A percentile compares a stretch with the other conserved stretches of the same genome.
phyloP scores from a whole-genome alignment of 2,888 invertebrate genomes.

The Amiota mariae region DNA sequence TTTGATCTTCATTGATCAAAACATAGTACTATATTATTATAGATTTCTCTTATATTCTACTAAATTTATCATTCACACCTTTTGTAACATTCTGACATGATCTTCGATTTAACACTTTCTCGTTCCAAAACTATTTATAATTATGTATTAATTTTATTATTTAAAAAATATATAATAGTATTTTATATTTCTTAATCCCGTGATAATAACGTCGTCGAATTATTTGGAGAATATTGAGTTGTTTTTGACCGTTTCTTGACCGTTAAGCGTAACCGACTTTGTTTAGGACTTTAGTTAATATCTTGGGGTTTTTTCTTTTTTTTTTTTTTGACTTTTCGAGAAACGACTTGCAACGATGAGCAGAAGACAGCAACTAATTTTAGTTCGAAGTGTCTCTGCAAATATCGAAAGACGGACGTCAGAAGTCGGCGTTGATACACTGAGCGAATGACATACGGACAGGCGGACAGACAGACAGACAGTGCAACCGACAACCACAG shows the following conservation, averaged over 20 bases:
- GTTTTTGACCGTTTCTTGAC: slow-evolving; percentile 30
- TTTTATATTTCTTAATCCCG: too few relatives aligned
- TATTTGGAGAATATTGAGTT: too few relatives aligned
- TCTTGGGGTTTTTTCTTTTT: neutral
- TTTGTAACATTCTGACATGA: slow-evolving; percentile 11
- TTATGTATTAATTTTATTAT: slow-evolving; percentile 1
- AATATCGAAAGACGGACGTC: slow-evolving; percentile 53
- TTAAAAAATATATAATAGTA: neutral
- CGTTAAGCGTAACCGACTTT: slow-evolving; percentile 45
- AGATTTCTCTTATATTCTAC: too few relatives aligned
- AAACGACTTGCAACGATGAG: slow-evolving; percentile 72
- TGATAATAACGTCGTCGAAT: too few relatives aligned
- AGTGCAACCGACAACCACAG: slow-evolving; percentile 34
- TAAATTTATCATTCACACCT: neutral
- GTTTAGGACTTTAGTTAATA: slow-evolving; percentile 7
- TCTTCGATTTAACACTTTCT: neutral
- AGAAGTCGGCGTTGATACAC: slow-evolving; percentile 32
- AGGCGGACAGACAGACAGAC: slow-evolving; percentile 48
- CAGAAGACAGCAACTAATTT: slow-evolving; percentile 72
- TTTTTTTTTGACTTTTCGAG: slow-evolving; percentile 34
- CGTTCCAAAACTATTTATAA: neutral
- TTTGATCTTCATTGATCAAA: too few relatives aligned
- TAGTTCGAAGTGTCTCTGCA: slow-evolving; percentile 63
- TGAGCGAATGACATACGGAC: slow-evolving; percentile 51
- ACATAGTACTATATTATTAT: too few relatives aligned